Conservation (phyloP, 37 sponge, comb jelly and placozoan genomes). For the Geodia barretti region DNA sequence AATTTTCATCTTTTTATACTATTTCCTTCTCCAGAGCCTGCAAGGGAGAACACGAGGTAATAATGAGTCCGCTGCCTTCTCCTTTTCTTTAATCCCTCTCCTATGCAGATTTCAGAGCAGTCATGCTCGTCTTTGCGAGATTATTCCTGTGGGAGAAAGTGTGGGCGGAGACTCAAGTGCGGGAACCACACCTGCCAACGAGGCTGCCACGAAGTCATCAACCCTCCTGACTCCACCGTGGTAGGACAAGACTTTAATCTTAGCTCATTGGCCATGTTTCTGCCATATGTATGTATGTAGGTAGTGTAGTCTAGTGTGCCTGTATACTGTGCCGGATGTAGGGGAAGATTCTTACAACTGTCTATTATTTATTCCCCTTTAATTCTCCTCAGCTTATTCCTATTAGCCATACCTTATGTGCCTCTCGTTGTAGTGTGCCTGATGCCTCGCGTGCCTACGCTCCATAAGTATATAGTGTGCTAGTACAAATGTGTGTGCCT, state of each 20-base stretch:
- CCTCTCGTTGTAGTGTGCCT: too few species aligned
- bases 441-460: too few species aligned
- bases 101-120: constrained; percentile 11
- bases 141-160: constrained; percentile 66
- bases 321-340: too few species aligned
- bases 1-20: background rate
- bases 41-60: constrained; percentile 52
- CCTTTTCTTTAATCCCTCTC: background rate
- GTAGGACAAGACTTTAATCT: too few species aligned
- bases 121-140: constrained; percentile 39
- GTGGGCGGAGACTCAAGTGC: constrained; percentile 77
- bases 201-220: constrained; percentile 70
- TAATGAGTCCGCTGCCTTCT: background rate
- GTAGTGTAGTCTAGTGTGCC: too few species aligned
- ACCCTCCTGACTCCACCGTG: constrained; percentile 30
- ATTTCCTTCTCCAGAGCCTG: constrained; percentile 24
- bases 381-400: too few species aligned
- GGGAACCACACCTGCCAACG: constrained; percentile 76
- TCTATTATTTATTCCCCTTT: too few species aligned
- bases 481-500: background rate
- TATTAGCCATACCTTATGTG: too few species aligned
- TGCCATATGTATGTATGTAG: too few species aligned
- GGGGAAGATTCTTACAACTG: too few species aligned
- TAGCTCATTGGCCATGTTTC: too few species aligned
- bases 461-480: too few species aligned